These are phyloP conservation scores for Vulpes ferrilata DNA, from an alignment of 2,113 vertebrate species.

Conservation along the genomic window DNA sequence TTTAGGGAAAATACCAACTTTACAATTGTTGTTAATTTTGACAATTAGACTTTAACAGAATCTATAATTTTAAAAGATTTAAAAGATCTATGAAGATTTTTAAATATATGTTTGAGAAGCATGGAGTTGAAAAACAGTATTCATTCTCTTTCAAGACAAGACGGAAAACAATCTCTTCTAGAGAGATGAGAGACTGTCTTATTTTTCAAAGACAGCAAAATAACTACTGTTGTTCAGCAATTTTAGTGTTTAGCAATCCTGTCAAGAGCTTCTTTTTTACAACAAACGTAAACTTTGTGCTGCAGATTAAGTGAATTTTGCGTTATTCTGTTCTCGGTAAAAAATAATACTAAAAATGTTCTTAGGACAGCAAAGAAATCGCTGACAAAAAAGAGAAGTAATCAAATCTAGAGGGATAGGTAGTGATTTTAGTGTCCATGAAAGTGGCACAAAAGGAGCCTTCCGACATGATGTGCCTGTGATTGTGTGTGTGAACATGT, in stretches of 20 bases:
- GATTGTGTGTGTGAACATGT: not conserved
- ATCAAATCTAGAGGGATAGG: not conserved
- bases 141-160: conserved; percentile 49
- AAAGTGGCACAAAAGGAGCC: no score
- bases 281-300: not conserved
- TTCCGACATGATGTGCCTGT: not conserved
- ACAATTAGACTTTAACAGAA: conserved; percentile 47
- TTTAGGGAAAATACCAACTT: not conserved
- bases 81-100: conserved; percentile 39
- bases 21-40: not conserved
- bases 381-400: not conserved
- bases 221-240: not conserved
- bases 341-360: not conserved
- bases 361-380: conserved; percentile 9
- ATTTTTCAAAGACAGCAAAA: conserved; percentile 23
- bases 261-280: conserved; percentile 33
- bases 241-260: conserved; percentile 19
- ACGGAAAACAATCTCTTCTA: conserved; percentile 26
- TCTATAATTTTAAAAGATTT: conserved; percentile 25
- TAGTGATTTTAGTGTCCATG: not conserved
- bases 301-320: conserved; percentile 44
- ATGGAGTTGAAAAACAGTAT: conserved; percentile 14
- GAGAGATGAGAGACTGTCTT: not conserved
- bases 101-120: conserved; percentile 13
- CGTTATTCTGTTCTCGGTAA: conserved; percentile 36